Evolutionary conservation across 2,888 invertebrate genomes (phyloP), one percentile per base, ranked within the genome.

Genomic region (Allacma fusca): DNA sequence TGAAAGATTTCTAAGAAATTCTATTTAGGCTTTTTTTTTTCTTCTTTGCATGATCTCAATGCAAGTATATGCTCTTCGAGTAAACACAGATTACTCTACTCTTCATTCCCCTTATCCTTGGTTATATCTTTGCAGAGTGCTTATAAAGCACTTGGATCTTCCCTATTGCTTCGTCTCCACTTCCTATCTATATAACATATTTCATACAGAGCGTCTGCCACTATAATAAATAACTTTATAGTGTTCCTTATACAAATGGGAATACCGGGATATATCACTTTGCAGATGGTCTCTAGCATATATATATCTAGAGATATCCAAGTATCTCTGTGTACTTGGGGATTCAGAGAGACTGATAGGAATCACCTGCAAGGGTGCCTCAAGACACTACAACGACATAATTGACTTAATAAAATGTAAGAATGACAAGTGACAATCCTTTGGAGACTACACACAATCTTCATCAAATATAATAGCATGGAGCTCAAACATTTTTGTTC

Each of bases 341-440:
- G 5, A 50, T 16, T 50, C 5, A 9, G 50, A 50, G 50, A 12
- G n/a, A 16, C 4, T n/a, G 50, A 50, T 16, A 50, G 50, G 50
- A 50, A 50, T 50, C 50, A 50, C 50, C 50, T 50, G 50, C 16
- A 50, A 16, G 19, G 40, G 13, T 40, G n/a, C n/a, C n/a, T n/a
- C 34, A 34, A 34, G 34, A 34, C 34, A 34, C 5, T 34, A 9
- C 34, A 34, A 34, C 9, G 34, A 7, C 9, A 50, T 50, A 50
- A 50, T 50, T 50, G 50, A 50, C 50, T 50, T 50, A 50, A 50
- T 50, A 50, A 50, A 50, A 50, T 50, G 50, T 50, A 50, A 50
- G 50, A 50, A 50, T 50, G 50, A 50, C 50, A 50, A 50, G 50
- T 50, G 50, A 50, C 50, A 50, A 50, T 50, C 50, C 50, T 50